These are phyloP conservation scores for Varecia variegata DNA, from an alignment of 2,797 vertebrate genomes.

Conservation along the genomic window DNA sequence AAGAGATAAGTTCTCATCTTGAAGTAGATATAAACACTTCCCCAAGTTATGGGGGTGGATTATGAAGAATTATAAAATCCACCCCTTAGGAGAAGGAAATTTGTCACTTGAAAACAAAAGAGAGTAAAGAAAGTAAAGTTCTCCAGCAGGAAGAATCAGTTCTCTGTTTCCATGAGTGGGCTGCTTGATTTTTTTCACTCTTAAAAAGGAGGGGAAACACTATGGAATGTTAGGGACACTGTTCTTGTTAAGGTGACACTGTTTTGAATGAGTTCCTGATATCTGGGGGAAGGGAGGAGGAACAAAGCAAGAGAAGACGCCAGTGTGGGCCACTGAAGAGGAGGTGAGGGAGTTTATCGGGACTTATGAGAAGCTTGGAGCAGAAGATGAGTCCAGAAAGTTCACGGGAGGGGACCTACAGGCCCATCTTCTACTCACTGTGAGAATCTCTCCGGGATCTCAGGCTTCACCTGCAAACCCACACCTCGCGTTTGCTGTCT, in stretches of 20 bases:
- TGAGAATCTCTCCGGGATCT: neutral
- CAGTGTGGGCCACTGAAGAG: neutral
- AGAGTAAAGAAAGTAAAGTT: neutral
- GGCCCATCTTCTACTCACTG: too few species aligned
- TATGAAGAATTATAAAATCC: neutral
- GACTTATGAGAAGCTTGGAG: neutral
- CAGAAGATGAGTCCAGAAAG: neutral
- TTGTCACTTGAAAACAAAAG: neutral
- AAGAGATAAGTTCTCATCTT: neutral
- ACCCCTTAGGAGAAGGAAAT: neutral
- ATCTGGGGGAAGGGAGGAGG: neutral
- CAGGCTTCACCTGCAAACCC: fast-evolving
- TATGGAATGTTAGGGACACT: neutral
- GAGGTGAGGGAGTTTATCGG: neutral
- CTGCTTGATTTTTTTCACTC: neutral
- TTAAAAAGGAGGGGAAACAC: neutral
- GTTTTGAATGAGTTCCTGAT: neutral
- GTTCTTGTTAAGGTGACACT: neutral
- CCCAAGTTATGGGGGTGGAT: neutral
- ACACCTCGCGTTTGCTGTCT: fast-evolving
- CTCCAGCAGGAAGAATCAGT: neutral
- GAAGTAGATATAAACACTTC: neutral
- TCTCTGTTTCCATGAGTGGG: neutral
- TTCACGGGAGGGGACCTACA: neutral
- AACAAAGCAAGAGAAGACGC: neutral